Conservation (phyloP, 2,888 invertebrate genomes). For the Oscheius sp. region DNA sequence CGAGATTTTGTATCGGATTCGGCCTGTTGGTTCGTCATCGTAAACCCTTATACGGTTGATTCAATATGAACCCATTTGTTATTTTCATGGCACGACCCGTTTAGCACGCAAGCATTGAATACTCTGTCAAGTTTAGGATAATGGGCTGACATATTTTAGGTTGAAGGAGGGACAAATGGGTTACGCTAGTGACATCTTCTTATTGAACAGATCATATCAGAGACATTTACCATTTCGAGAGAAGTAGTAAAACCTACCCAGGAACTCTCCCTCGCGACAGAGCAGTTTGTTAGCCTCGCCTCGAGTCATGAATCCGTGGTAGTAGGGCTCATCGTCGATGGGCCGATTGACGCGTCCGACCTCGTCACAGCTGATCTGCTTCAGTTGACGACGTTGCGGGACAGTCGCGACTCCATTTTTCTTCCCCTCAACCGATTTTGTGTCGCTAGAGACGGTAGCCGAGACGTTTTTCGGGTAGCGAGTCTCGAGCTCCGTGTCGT, state of each 20-base stretch:
- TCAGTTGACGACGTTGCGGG: conserved; percentile 7
- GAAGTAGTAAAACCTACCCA: conserved; percentile 21
- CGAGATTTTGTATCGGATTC: neutral
- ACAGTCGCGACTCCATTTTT: neutral
- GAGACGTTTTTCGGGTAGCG: conserved; percentile 23
- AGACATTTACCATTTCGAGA: no score
- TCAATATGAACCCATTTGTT: no score
- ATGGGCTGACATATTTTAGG: no score
- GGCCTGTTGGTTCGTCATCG: no score
- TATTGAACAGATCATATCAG: no score
- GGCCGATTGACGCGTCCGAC: conserved; percentile 44
- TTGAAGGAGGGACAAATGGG: no score
- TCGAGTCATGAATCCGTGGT: conserved; percentile 52
- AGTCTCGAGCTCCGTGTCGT: conserved; percentile 9
- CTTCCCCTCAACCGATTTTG: neutral
- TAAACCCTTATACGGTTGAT: no score
- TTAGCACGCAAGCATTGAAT: no score
- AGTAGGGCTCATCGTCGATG: conserved; percentile 51
- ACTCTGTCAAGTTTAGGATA: no score
- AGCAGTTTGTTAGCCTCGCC: conserved; percentile 46
- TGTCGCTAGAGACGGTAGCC: conserved; percentile 8
- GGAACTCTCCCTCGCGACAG: conserved; percentile 49
- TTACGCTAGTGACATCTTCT: no score
- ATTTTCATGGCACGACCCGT: no score
- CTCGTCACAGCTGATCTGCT: conserved; percentile 42